These are phyloP conservation scores for Synaphobranchus kaupii DNA, from an alignment of 2,797 vertebrate genomes.

Conservation along the genomic window DNA sequence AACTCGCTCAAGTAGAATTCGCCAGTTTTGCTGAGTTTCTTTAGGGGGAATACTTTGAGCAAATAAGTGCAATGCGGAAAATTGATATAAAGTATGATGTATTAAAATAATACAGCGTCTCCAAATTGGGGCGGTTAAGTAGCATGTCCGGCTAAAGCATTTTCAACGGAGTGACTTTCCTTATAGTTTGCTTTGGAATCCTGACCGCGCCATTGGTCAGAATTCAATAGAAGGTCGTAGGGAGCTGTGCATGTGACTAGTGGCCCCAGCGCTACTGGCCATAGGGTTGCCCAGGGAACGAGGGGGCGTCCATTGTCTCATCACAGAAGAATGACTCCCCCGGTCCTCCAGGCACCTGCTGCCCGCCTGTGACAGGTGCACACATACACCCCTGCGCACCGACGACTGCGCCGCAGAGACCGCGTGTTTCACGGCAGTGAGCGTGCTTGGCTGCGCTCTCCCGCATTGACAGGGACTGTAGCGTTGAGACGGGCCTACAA, in stretches of 20 bases:
- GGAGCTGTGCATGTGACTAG: background rate
- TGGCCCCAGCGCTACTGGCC: background rate
- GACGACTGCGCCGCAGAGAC: background rate
- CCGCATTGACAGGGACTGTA: background rate
- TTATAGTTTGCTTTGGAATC: background rate
- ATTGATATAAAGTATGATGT: background rate
- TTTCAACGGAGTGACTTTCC: background rate
- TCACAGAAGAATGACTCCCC: background rate
- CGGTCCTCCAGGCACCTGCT: background rate
- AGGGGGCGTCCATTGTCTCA: background rate
- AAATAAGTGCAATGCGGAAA: background rate
- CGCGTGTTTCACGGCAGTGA: background rate
- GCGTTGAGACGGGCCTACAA: background rate
- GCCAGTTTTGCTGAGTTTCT: background rate
- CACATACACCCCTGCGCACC: too few relatives aligned
- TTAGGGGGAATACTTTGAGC: slow-evolving; percentile 39
- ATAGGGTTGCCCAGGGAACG: background rate
- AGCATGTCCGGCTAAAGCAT: background rate
- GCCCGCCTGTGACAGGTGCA: background rate
- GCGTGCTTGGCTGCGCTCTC: background rate
- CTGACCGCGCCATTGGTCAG: background rate
- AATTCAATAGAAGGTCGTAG: too few relatives aligned
- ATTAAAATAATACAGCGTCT: background rate
- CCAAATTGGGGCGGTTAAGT: background rate
- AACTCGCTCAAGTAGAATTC: slow-evolving; percentile 26